These are phyloP conservation scores for Prosapia bicincta DNA, from an alignment of 2,888 invertebrate species.

Conservation along the genomic window DNA sequence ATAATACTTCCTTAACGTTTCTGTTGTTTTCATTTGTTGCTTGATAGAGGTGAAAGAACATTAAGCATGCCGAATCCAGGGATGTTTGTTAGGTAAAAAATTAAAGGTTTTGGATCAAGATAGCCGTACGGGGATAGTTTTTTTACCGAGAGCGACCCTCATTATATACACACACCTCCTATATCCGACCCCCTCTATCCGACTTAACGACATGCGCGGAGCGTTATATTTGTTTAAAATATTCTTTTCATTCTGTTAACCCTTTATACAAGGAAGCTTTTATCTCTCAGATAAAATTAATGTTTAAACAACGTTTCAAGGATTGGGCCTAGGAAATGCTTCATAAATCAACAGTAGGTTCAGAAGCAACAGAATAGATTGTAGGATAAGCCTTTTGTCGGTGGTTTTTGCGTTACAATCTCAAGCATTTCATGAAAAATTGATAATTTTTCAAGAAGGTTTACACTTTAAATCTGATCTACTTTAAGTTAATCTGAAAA, in stretches of 20 bases:
- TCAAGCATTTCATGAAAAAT: no score
- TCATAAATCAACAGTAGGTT: no score
- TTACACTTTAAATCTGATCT: no score
- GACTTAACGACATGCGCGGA: neutral
- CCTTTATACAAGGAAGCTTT: neutral
- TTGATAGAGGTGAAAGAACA: neutral
- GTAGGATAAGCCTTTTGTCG: no score
- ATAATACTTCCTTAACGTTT: neutral
- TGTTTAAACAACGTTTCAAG: neutral
- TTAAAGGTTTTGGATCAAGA: neutral
- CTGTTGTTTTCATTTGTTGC: neutral
- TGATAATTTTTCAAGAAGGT: no score
- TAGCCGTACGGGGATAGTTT: neutral
- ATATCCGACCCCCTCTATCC: neutral
- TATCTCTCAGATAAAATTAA: neutral
- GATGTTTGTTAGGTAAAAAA: conserved; percentile 2
- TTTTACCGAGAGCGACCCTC: neutral
- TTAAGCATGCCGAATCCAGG: neutral
- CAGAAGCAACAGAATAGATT: no score
- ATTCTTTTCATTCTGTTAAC: neutral
- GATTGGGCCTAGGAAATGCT: no score
- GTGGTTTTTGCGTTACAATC: no score
- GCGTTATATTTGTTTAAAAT: neutral
- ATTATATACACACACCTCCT: neutral
- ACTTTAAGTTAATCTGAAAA: no score